Conservation (phyloP, 1,140 invertebrate genomes). For the Drosophila biarmipes region DNA sequence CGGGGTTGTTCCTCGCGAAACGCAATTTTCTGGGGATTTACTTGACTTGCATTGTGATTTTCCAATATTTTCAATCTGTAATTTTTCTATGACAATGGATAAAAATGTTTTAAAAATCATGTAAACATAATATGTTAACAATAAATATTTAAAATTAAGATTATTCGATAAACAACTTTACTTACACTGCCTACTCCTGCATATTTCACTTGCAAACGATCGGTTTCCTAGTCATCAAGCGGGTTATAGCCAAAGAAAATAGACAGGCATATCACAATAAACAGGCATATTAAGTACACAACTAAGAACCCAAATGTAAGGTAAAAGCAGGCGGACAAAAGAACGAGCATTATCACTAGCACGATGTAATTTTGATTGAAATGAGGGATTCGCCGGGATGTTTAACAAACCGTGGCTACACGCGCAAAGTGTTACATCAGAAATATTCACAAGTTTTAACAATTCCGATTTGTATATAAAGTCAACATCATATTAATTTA, state of each 20-base stretch:
- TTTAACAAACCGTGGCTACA: no score
- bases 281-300: conserved; percentile 20
- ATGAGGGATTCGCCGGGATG: neutral
- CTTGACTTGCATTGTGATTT: neutral
- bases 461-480: neutral
- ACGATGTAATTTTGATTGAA: neutral
- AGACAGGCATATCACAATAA: conserved; percentile 8
- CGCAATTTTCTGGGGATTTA: neutral
- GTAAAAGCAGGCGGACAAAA: conserved; percentile 17
- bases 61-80: no score
- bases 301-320: conserved; percentile 29
- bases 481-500: neutral
- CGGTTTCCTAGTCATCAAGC: no score
- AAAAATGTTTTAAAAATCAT: no score
- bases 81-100: no score
- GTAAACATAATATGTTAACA: no score
- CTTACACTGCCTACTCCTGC: neutral
- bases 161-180: neutral
- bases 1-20: conserved; percentile 18
- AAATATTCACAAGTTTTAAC: neutral
- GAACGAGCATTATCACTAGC: conserved; percentile 2
- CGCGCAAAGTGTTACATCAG: neutral
- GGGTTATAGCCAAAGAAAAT: conserved; percentile 5
- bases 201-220: neutral
- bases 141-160: no score